Evolutionary conservation across 2,797 vertebrate genomes (phyloP).

Genomic region (Oceanodroma leucorhoa): DNA sequence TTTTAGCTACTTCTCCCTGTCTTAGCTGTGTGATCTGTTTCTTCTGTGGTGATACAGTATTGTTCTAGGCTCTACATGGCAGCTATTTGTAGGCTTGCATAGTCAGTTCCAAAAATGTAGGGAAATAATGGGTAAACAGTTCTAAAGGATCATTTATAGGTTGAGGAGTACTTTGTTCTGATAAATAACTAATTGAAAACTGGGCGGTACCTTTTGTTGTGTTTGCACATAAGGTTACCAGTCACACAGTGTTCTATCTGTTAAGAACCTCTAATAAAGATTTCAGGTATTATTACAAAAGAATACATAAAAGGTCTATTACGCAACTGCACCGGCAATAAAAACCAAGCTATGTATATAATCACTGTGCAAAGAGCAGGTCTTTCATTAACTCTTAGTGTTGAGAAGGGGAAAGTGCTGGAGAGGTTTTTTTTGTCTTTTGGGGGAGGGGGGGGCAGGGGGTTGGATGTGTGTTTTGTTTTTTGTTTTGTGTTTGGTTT

Average conservation of each 20-base stretch:
- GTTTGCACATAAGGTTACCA: accelerated
- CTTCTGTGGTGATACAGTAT: not conserved
- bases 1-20: not conserved
- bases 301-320: not conserved
- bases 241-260: not conserved
- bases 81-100: not conserved
- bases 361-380: not conserved
- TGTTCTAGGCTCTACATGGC: not conserved
- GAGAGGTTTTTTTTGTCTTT: not conserved
- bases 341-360: not conserved
- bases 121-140: not conserved
- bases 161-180: not conserved
- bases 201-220: not conserved
- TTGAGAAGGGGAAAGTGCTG: not conserved
- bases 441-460: accelerated
- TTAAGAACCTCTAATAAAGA: not conserved
- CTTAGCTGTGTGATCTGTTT: not conserved
- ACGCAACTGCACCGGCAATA: not conserved
- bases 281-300: not conserved
- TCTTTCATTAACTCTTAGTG: not conserved
- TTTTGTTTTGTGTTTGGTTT: no score
- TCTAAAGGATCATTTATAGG: not conserved
- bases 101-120: not conserved
- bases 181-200: not conserved
- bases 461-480: no score